A percentile compares a stretch with the other conserved stretches of the same genome.
Conservation (phyloP, 2,797 vertebrate species). For the Phalloptychus januarius region DNA sequence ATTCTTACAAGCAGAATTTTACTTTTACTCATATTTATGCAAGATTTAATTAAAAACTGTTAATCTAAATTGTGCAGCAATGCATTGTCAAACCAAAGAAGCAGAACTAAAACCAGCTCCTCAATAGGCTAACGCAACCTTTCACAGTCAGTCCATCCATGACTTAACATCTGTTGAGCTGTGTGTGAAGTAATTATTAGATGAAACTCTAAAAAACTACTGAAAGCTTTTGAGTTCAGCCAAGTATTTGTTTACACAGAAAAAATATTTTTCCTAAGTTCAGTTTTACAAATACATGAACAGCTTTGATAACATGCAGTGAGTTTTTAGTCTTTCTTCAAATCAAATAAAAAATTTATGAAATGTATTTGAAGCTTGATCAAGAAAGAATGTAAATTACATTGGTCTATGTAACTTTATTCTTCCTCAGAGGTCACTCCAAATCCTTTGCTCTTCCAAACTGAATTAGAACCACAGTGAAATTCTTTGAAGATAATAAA, state of each 20-base stretch:
- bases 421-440: background rate
- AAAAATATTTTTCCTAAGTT: background rate
- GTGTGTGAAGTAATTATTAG: background rate
- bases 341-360: background rate
- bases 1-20: background rate
- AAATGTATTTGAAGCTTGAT: background rate
- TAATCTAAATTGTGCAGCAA: background rate
- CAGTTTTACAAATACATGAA: background rate
- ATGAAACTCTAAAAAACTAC: background rate
- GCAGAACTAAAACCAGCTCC: background rate
- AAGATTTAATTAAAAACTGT: background rate
- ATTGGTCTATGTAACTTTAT: background rate
- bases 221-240: background rate
- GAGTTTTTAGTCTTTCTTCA: background rate
- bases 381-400: background rate
- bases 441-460: background rate
- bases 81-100: background rate
- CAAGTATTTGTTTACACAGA: background rate
- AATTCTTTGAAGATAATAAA: background rate
- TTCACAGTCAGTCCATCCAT: background rate
- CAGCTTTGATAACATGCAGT: background rate
- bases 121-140: background rate
- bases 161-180: background rate
- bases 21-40: background rate
- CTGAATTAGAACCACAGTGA: background rate